Conservation (phyloP, 2,113 vertebrate species). For the Pseudorectes ferrugineus region DNA sequence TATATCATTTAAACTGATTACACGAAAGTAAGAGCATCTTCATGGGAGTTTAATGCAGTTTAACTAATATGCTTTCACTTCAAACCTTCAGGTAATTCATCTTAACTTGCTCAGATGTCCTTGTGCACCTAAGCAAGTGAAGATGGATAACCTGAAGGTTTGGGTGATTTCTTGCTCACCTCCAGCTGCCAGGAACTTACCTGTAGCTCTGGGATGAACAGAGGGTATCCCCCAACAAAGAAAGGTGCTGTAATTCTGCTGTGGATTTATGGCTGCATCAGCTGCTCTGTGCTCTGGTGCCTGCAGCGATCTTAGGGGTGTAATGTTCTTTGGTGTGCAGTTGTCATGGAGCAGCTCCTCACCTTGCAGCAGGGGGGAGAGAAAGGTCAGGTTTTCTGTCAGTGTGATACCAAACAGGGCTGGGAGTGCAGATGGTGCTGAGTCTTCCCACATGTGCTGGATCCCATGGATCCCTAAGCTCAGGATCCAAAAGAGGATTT, state of each 20-base stretch:
- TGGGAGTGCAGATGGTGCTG: neutral
- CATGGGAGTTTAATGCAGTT: neutral
- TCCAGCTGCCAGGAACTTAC: neutral
- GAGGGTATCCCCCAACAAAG: neutral
- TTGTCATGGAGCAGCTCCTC: neutral
- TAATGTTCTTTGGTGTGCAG: neutral
- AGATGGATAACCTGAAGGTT: neutral
- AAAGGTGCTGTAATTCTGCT: neutral
- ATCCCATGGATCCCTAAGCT: neutral
- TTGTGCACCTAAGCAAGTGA: neutral
- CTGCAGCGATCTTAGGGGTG: neutral
- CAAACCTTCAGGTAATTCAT: neutral
- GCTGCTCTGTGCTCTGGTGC: neutral
- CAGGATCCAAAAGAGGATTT: neutral
- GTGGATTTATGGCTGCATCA: neutral
- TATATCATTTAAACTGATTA: constrained; percentile 26
- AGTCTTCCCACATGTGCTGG: neutral
- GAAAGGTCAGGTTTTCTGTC: neutral
- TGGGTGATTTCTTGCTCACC: neutral
- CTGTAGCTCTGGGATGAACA: neutral
- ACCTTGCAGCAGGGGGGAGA: neutral
- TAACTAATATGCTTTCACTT: constrained; percentile 27
- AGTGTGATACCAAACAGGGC: neutral
- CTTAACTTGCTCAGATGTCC: neutral
- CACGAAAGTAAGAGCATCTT: constrained; percentile 14